Base-by-base conservation (phyloP, 2,113 vertebrate genomes). In the Crocuta crocuta region DNA sequence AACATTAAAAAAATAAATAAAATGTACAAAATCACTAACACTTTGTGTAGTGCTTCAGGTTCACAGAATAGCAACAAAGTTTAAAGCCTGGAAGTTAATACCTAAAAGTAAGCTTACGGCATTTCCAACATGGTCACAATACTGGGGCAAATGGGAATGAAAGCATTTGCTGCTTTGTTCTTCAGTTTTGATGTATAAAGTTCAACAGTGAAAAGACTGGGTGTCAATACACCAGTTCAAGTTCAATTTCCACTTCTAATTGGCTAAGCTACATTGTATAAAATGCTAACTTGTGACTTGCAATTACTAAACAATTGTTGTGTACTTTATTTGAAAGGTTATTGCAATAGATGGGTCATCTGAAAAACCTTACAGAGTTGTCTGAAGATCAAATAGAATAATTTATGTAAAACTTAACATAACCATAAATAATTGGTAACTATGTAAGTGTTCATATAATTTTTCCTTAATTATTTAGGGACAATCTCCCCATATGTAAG, bases 331-430 rank as follows among this genome's bases (percentile, higher is more conserved):
- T 19, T 91, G 79, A 23, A 92, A 96, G 21, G 15, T 76, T 91
- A 79, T 5, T 95, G 66, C 39, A 39, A 39, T 4, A 92, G 5
- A 65, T 91, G 31, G 43, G 33, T 76, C 21, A 86, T 43, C 23
- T 91, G 78, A 85, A 95, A 94, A 95, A 35, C 26, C 45, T 73
- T 28, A n/a, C 1, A 17, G 23, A 55, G 39, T n/a, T 86, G 45
- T 96, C 16, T 85, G 33, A 95, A 96, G 95, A 85, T 78, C 58
- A 86, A 97, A 84, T 21, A 28, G 26, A 91, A 73, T 85, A 91
- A 82, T 88, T 94, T 84, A 81, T 24, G 7, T 89, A 68, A 92
- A 92, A 87, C 15, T 80, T 74, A 79, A 89, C 50, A 50, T 39
- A 81, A 92, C 82, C 53, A 79, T 55, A 70, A 94, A 70, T 80